Evolutionary conservation across 2,113 vertebrate genomes (phyloP).

Genomic region (Crotalus tigris): DNA sequence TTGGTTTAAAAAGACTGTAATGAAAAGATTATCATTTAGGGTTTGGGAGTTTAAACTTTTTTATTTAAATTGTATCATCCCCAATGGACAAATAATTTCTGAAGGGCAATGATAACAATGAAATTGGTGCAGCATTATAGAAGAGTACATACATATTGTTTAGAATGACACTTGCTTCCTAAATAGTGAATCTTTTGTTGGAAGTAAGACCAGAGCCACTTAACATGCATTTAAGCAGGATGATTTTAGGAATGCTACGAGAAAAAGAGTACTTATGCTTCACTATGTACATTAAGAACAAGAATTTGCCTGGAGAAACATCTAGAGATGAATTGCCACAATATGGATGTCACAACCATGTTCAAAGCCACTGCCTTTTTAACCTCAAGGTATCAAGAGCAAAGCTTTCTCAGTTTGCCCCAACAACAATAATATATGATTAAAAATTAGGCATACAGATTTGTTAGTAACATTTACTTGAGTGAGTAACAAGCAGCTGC

Average conservation of each 20-base stretch:
- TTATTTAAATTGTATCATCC: neutral
- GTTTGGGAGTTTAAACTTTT: neutral
- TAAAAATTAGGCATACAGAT: neutral
- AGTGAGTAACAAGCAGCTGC: neutral
- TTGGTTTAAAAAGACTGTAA: neutral
- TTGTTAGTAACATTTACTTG: neutral
- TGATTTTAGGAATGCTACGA: neutral
- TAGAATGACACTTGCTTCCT: neutral
- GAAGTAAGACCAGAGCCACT: neutral
- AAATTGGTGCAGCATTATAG: neutral
- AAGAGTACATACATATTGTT: neutral
- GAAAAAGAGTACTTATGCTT: neutral
- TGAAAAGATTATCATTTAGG: neutral
- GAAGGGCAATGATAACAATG: neutral
- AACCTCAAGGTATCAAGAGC: neutral
- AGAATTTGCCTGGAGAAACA: neutral
- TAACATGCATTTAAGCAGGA: neutral
- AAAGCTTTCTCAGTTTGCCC: neutral
- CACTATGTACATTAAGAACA: neutral
- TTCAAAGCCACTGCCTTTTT: neutral
- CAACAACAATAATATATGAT: neutral
- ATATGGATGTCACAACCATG: neutral
- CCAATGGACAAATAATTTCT: neutral
- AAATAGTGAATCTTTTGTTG: neutral
- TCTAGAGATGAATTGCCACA: neutral